Percentiles rank a stretch among this genome's conserved stretches.
Evolutionary conservation across 2,113 vertebrate genomes (phyloP).

Genomic region (Malurus cyaneus): DNA sequence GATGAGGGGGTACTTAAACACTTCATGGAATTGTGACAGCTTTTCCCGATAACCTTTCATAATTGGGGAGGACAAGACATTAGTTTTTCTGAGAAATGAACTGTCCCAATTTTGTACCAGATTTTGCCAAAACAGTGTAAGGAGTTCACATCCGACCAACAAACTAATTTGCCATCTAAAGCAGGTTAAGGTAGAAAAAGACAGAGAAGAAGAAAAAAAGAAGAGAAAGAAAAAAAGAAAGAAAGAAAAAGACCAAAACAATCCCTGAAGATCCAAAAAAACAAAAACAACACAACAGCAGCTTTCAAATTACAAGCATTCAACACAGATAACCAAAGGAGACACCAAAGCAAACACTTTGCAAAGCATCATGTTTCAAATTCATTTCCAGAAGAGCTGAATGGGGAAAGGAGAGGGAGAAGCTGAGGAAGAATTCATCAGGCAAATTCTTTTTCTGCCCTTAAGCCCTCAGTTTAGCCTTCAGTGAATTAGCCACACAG

Average conservation of each 20-base stretch:
- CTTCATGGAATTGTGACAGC: not conserved
- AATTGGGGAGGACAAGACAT: not conserved
- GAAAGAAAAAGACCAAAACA: not conserved
- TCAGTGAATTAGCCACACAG: not conserved
- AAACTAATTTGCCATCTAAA: too few species aligned
- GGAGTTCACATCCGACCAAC: not conserved
- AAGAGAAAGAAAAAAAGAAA: fast-evolving
- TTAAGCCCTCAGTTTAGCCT: not conserved
- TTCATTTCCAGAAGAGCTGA: not conserved
- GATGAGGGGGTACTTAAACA: not conserved
- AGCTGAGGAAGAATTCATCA: not conserved
- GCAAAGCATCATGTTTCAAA: not conserved
- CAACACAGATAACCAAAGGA: not conserved
- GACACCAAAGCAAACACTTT: not conserved
- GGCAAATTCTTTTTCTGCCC: not conserved
- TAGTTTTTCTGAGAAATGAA: constrained; percentile 12
- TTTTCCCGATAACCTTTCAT: constrained; percentile 19
- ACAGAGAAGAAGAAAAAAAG: too few species aligned
- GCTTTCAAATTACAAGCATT: not conserved
- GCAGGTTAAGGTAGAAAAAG: too few species aligned
- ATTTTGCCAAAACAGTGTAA: not conserved
- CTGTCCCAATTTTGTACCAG: not conserved
- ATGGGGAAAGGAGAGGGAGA: not conserved
- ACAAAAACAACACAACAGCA: not conserved
- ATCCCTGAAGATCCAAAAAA: fast-evolving